Evolutionary conservation across 2,113 vertebrate genomes (phyloP), one percentile per base, ranked within the genome.

Genomic region (Paradoxurus hermaphroditus): DNA sequence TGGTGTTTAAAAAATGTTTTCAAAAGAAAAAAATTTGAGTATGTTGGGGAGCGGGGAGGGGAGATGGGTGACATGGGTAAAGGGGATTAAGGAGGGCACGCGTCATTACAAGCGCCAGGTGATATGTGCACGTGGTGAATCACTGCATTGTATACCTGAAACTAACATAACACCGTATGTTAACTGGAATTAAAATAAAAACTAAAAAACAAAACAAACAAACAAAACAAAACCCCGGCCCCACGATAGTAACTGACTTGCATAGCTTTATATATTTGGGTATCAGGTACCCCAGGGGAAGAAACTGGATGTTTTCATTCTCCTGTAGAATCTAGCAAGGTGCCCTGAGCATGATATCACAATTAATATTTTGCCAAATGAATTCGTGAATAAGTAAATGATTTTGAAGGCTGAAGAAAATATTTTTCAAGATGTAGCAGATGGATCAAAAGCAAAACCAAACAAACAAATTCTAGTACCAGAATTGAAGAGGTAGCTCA

Each of bases 401-500:
- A 19, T 53, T 94, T 88, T 94, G 86, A 83, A 82, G 53, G 77
- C 41, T 53, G 27, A 29, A 65, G 27, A 41, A 36, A 46, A 82
- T 41, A 46, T 31, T n/a, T 82, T 78, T 36, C 31, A 65, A 49
- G 62, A 65, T 70, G 36, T 82, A 56, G 8, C 65, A 68, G 29
- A 84, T n/a, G n/a, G 62, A 88, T 31, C 49, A 72, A 62, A 81
- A 93, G 87, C n/a, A 53, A 92, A 88, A 91, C 21, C 7, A 70
- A 94, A 34, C 6, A 70, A 92, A 49, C 14, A 67, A 15, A 72
- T 14, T 85, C 29, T 86, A 65, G 59, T 83, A 46, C 63, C 67
- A 86, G 81, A 90, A 92, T 41, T 87, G 68, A 82, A 87, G 63
- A 90, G 46, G 46, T 19, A 96, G 53, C 31, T 91, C 62, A 79